Evolutionary conservation across 2,888 invertebrate species (phyloP).

Genomic region (Xestia xanthographa): DNA sequence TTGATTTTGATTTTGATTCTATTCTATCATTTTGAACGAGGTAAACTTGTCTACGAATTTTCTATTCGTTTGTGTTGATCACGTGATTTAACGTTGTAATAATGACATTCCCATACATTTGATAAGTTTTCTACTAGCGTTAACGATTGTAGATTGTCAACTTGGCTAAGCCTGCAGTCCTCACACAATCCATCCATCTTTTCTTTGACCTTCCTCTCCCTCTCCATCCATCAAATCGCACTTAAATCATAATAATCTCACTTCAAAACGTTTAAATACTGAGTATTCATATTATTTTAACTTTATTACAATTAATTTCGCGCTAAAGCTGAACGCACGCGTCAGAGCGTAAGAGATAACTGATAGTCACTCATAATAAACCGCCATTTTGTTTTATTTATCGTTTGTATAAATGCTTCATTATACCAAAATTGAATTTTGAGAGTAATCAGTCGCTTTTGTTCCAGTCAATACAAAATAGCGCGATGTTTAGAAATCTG

Average conservation of each 20-base stretch:
- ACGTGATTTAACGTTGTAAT: no score
- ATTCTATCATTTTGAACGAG: no score
- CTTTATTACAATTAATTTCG: conserved; percentile 52
- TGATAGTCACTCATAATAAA: conserved; percentile 45
- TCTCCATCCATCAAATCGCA: no score
- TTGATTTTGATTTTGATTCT: no score
- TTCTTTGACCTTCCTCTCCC: no score
- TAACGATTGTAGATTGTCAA: no score
- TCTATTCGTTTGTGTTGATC: no score
- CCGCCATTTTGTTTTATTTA: conserved; percentile 61
- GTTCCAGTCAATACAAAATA: conserved; percentile 15
- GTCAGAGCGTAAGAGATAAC: conserved; percentile 65
- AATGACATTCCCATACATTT: no score
- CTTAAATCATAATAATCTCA: conserved; percentile 19
- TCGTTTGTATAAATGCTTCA: conserved; percentile 38
- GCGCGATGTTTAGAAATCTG: conserved; percentile 9
- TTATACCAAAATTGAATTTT: conserved; percentile 41
- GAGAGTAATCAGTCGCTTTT: conserved; percentile 34
- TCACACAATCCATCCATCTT: no score
- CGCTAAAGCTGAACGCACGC: conserved; percentile 49
- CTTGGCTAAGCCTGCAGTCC: no score
- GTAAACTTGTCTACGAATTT: no score
- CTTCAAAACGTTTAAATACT: conserved; percentile 27
- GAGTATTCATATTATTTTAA: conserved; percentile 37
- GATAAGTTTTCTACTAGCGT: no score